These are phyloP conservation scores for Dendrolimus pini DNA, from an alignment of 2,888 invertebrate genomes.

Conservation along the genomic window DNA sequence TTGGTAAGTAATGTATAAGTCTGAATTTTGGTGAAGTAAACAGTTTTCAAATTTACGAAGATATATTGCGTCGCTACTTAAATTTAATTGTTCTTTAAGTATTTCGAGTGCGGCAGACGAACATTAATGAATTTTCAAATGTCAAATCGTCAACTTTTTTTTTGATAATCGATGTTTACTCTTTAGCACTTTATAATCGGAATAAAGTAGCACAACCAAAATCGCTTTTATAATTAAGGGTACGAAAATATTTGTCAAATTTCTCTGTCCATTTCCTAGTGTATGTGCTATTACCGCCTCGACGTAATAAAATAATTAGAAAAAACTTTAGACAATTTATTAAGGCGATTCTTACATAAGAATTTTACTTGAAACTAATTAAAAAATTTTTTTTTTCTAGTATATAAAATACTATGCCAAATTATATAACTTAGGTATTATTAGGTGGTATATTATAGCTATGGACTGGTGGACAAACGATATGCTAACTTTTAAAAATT, in stretches of 20 bases:
- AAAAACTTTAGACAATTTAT: conserved; percentile 63
- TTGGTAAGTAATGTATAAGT: too few relatives aligned
- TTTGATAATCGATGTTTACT: background rate
- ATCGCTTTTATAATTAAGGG: background rate
- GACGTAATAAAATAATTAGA: background rate
- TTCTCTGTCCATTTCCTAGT: background rate
- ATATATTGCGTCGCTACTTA: too few relatives aligned
- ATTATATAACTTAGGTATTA: conserved; percentile 45
- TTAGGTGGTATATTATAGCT: conserved; percentile 38
- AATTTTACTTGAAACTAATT: conserved; percentile 51
- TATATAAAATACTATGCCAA: conserved; percentile 46
- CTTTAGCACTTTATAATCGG: background rate
- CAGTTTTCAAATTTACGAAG: too few relatives aligned
- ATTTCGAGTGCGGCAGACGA: too few relatives aligned
- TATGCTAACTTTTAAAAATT: background rate
- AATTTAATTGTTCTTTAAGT: too few relatives aligned
- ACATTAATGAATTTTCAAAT: too few relatives aligned
- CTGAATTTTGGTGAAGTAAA: too few relatives aligned
- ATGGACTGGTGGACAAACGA: conserved; percentile 9
- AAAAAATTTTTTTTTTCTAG: conserved; percentile 22
- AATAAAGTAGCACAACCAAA: background rate
- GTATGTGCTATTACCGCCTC: background rate
- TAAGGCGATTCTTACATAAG: conserved; percentile 52
- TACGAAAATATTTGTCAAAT: too few relatives aligned
- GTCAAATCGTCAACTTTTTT: too few relatives aligned